Evolutionary conservation across 2,888 invertebrate genomes (phyloP).

Genomic region (Oithona nana): DNA sequence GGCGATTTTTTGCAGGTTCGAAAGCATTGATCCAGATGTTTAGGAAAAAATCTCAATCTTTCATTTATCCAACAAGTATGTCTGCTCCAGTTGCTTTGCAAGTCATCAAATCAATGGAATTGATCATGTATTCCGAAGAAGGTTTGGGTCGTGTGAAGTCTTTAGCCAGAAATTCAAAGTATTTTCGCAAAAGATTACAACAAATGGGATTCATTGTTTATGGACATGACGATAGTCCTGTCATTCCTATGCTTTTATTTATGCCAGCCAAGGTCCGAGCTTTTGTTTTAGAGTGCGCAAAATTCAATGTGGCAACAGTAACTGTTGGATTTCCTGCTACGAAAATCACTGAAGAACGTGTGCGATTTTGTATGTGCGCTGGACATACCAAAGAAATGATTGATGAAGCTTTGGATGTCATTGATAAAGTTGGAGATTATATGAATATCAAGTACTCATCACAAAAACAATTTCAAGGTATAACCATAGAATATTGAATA

Average conservation of each 20-base stretch:
- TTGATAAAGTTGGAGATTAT: constrained; percentile 17
- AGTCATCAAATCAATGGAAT: constrained; percentile 6
- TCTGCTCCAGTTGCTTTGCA: constrained; percentile 16
- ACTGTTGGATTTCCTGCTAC: constrained; percentile 97
- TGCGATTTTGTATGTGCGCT: constrained; percentile 84
- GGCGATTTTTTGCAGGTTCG: constrained; percentile 85
- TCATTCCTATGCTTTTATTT: constrained; percentile 47
- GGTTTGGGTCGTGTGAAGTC: constrained; percentile 25
- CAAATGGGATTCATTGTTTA: constrained; percentile 35
- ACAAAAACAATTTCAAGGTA: neutral
- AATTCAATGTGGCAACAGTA: constrained; percentile 66
- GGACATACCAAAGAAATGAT: constrained; percentile 84
- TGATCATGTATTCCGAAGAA: constrained; percentile 15
- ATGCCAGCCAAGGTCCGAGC: constrained; percentile 82
- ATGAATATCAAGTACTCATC: constrained; percentile 13
- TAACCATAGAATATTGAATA: neutral
- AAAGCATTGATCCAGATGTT: constrained; percentile 33
- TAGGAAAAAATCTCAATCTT: constrained; percentile 9
- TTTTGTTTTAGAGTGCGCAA: constrained; percentile 61
- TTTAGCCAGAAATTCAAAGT: constrained; percentile 30
- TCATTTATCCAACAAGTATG: constrained; percentile 11
- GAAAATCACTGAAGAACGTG: constrained; percentile 72
- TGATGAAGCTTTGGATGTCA: constrained; percentile 40
- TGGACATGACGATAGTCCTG: constrained; percentile 35
- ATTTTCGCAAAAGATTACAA: constrained; percentile 31